phyloP scores from a whole-genome alignment of 2,797 vertebrate genomes.

The Spinus olivaceus region DNA sequence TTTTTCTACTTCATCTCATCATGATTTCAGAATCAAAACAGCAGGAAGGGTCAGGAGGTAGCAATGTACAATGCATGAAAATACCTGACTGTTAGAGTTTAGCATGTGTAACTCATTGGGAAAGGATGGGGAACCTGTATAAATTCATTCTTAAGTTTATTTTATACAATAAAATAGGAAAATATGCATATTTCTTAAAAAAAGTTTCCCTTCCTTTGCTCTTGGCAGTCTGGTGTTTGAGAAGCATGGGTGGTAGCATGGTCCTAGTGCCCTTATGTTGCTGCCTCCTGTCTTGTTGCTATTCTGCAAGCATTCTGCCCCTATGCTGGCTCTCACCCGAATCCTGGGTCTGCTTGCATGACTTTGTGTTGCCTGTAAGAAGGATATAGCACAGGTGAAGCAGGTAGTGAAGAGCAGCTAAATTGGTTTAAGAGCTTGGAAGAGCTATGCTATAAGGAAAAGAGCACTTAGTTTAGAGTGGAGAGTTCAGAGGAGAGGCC shows the following conservation, averaged over 20 bases:
- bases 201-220: background rate
- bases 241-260: background rate
- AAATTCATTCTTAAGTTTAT: background rate
- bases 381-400: background rate
- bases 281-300: background rate
- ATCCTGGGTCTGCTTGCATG: background rate
- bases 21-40: background rate
- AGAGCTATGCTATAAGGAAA: background rate
- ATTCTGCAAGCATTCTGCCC: background rate
- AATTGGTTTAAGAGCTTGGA: background rate
- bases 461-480: background rate
- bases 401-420: background rate
- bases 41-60: background rate
- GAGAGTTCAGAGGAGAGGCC: background rate
- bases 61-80: background rate
- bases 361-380: background rate
- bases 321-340: background rate
- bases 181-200: background rate
- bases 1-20: background rate
- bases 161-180: background rate
- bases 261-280: accelerated
- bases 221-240: background rate
- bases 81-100: background rate
- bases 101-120: accelerated
- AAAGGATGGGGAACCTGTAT: background rate